Evolutionary conservation across 2,797 vertebrate genomes (phyloP).

Genomic region (Rhincodon typus): DNA sequence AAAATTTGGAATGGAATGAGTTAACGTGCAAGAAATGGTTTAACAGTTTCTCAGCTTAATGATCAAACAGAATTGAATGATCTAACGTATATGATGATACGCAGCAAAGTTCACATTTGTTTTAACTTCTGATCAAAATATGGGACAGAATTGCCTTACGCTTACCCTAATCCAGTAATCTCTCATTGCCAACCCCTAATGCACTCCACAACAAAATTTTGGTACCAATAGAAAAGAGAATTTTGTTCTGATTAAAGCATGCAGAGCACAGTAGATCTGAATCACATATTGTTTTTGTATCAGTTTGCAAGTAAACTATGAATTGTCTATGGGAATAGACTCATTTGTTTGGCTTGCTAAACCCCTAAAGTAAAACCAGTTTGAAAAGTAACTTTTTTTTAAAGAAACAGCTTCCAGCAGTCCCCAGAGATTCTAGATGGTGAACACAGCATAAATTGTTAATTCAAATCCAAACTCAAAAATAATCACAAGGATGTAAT

Average conservation of each 20-base stretch:
- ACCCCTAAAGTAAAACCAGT: not conserved
- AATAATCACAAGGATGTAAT: not conserved
- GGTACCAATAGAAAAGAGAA: not conserved
- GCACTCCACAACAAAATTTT: not conserved
- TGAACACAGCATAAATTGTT: not conserved
- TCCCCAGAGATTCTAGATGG: not conserved
- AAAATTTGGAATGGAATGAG: slow-evolving; percentile 27
- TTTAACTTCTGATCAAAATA: not conserved
- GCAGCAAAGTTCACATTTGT: slow-evolving; percentile 10
- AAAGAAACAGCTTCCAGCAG: not conserved
- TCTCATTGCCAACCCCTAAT: not conserved
- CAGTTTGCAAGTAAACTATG: not conserved
- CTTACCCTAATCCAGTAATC: slow-evolving; percentile 11
- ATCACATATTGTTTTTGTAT: not conserved
- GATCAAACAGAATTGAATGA: slow-evolving; percentile 16
- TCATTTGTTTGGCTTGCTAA: not conserved
- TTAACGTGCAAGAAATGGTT: not conserved
- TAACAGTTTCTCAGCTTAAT: not conserved
- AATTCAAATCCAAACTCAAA: not conserved
- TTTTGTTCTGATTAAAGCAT: slow-evolving; percentile 27
- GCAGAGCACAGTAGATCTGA: not conserved
- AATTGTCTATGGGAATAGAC: not conserved
- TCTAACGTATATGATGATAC: not conserved
- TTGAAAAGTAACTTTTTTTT: not conserved
- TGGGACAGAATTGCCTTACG: not conserved